These are phyloP conservation scores for Leptinotarsa rubiginosa DNA, from an alignment of 2,888 invertebrate genomes.

Conservation along the genomic window DNA sequence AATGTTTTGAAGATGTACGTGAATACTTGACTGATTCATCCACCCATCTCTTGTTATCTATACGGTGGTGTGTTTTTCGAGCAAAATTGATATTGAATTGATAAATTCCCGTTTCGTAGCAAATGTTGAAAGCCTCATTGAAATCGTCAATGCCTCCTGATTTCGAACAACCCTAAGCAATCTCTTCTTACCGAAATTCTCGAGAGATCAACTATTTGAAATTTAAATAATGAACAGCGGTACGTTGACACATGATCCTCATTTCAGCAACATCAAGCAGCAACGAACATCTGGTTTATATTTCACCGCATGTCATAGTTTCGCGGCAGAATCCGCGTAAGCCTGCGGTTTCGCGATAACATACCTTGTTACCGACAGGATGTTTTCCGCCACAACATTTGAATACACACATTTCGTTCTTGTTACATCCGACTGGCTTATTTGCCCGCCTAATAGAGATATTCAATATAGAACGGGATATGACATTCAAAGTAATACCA, in stretches of 20 bases:
- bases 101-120: no score
- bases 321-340: conserved; percentile 15
- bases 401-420: conserved; percentile 16
- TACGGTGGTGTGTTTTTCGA: no score
- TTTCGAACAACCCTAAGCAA: no score
- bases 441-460: not conserved
- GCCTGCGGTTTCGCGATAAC: conserved; percentile 48
- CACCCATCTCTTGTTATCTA: no score
- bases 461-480: conserved; percentile 2
- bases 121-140: no score
- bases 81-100: no score
- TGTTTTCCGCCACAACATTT: conserved; percentile 41
- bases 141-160: no score
- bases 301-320: conserved; percentile 33
- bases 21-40: no score
- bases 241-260: not conserved
- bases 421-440: not conserved
- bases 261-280: not conserved
- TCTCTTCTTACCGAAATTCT: not conserved
- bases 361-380: conserved; percentile 45
- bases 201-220: not conserved
- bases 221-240: not conserved
- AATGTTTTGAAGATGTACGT: no score
- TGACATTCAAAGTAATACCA: not conserved
- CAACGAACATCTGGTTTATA: conserved; percentile 21